Evolutionary conservation across 2,113 vertebrate genomes (phyloP), one percentile per base, ranked within the genome.

Genomic region (Hemiscyllium ocellatum): DNA sequence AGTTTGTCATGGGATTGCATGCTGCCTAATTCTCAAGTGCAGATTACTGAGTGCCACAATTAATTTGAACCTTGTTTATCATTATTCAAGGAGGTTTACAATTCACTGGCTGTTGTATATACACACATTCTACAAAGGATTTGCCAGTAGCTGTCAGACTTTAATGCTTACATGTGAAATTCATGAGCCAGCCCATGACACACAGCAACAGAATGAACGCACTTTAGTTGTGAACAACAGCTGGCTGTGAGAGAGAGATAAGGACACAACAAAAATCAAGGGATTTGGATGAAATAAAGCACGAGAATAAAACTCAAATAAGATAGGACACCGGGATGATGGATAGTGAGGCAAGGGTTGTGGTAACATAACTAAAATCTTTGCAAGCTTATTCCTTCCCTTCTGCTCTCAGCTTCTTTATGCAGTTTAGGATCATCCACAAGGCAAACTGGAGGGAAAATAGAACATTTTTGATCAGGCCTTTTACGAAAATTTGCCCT

Each of bases 21-120:
- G 89, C 89, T 93, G 89, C 33, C 61, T 93, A 93, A 93, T 93
- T 93, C 89, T 93, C 89, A 93, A 93, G 89, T 93, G 89, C 66
- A 91, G 89, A 91, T 91, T 66, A 37, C 89, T 37, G 89, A 91
- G 20, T n/a, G 33, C 89, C 89, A 93, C 89, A 93, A 93, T 93
- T 93, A 93, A 93, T 93, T 90, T 90, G 52, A 90, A 65, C 52
- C 87, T 56, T 90, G 87, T 90, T 89, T 93, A 93, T 93, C 56
- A 93, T 37, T 37, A 22, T 68, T 93, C 37, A 4, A 93, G 61
- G 89, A 66, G 33, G 17, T 68, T 93, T 68, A 93, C 89, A 66
- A 93, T 93, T 68, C 89, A 66, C n/a, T 93, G 89, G 33, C 33
- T 93, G 89, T 66, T 93, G 89, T 66, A 93, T 37, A 37, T 37